Base-by-base conservation (phyloP, 2,888 invertebrate genomes). In the Trilocha varians region DNA sequence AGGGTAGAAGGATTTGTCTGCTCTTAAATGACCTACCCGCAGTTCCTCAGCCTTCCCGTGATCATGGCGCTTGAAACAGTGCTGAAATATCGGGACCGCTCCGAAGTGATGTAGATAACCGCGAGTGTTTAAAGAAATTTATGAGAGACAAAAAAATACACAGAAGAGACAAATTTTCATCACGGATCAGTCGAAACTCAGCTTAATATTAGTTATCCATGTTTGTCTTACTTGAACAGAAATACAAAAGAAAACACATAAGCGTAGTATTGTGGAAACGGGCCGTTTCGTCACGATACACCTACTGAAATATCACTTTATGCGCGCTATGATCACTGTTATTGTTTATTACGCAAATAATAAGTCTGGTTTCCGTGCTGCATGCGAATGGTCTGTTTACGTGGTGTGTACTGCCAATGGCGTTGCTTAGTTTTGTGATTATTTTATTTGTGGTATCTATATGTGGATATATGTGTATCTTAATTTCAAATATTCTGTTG, bases 231-330 rank as follows among this genome's bases (percentile, higher is more conserved):
- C 25, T 25, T 25, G 25, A 9, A 25, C 35, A 40, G 34, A 32
- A 34, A n/a, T 50, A 50, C 41, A 33, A 43, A 52, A 45, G 49
- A 47, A 42, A 51, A 53, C 42, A 49, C 52, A 60, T 49, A 55
- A 53, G 58, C 53, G 59, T 52, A 62, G 55, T 59, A 55, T 51
- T 50, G 59, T 55, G 62, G 49, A 65, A 68, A 72, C 57, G 65
- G 57, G 57, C 64, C 50, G 53, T 67, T 63, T 64, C 58, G 57
- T 66, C 62, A 55, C 52, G 45, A 46, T 59, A 61, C 57, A 63
- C 55, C 59, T 57, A 60, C 59, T 62, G 59, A 68, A 71, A 63
- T 66, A 72, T 65, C 59, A 61, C 62, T 72, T 65, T 67, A 65
- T 64, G 59, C 55, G 53, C 59, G 48, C 58, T 57, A 66, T 62